Conservation (phyloP, 2,113 vertebrate species). For the Campylomormyrus tamandua region DNA sequence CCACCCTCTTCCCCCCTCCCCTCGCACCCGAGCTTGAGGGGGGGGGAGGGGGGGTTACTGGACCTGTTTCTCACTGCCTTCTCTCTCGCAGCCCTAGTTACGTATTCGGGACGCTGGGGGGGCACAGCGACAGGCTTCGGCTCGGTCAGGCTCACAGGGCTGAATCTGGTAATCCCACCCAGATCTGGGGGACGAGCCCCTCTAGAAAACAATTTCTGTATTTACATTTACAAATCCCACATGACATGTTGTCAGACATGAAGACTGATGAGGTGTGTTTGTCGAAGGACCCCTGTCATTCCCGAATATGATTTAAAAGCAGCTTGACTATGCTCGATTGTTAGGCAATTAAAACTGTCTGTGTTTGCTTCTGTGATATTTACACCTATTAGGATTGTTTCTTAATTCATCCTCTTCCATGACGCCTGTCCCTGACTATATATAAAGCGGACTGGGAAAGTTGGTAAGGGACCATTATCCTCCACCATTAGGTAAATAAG, state of each 20-base stretch:
- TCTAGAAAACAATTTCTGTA: background rate
- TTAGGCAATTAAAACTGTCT: background rate
- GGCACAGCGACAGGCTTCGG: background rate
- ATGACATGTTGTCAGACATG: background rate
- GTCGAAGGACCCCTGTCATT: background rate
- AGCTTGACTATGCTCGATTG: background rate
- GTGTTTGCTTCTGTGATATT: background rate
- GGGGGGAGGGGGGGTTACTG: background rate
- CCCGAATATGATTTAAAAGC: background rate
- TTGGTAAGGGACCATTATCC: background rate
- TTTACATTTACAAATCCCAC: background rate
- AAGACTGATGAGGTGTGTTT: background rate
- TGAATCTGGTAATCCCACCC: background rate
- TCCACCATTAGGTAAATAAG: background rate
- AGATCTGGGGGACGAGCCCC: background rate
- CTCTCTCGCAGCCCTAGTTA: background rate
- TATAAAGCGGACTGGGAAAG: background rate
- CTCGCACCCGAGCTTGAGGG: background rate
- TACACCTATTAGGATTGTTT: background rate
- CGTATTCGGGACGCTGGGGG: background rate
- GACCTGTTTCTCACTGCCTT: background rate
- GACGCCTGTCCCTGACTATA: background rate
- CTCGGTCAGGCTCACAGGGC: background rate
- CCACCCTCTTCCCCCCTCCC: slow-evolving; percentile 32
- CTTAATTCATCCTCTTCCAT: background rate